A percentile compares a stretch with the other conserved stretches of the same genome.
These are phyloP conservation scores for Chelonia mydas DNA, from an alignment of 2,797 vertebrate genomes.

Conservation along the genomic window DNA sequence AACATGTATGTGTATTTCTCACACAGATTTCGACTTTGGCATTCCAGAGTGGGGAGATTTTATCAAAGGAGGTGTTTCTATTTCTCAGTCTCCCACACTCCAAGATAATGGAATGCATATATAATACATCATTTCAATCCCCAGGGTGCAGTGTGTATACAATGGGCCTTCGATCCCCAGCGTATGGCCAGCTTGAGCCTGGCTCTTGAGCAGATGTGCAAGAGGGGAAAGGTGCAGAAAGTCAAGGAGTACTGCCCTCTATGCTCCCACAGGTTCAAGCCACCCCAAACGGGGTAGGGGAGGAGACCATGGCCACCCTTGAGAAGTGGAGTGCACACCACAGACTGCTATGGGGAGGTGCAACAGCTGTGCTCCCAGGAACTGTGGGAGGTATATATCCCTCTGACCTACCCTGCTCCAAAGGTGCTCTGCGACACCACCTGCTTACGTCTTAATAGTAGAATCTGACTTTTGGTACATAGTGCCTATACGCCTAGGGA, in stretches of 20 bases:
- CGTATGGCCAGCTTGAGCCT: not conserved
- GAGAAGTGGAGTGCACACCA: not conserved
- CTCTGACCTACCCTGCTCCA: not conserved
- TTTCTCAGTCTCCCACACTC: not conserved
- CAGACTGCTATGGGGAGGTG: accelerated
- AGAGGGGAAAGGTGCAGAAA: not conserved
- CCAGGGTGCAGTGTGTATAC: not conserved
- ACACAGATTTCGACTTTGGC: not conserved
- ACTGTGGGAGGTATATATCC: not conserved
- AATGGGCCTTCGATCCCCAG: not conserved
- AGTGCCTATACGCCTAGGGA: not conserved
- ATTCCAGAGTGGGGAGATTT: accelerated
- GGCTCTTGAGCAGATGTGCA: not conserved
- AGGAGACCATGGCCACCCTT: not conserved
- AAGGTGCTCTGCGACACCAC: not conserved
- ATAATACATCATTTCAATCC: not conserved
- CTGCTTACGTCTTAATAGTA: not conserved
- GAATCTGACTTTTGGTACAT: not conserved
- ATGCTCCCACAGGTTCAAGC: no score
- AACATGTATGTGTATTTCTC: not conserved
- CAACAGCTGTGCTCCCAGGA: accelerated
- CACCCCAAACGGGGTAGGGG: not conserved
- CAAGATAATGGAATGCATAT: not conserved
- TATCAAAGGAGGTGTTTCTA: not conserved
- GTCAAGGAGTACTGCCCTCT: not conserved